Percentiles rank a stretch among this genome's conserved stretches.
Conservation (phyloP, 2,113 vertebrate species). For the Oostethus manadensis region DNA sequence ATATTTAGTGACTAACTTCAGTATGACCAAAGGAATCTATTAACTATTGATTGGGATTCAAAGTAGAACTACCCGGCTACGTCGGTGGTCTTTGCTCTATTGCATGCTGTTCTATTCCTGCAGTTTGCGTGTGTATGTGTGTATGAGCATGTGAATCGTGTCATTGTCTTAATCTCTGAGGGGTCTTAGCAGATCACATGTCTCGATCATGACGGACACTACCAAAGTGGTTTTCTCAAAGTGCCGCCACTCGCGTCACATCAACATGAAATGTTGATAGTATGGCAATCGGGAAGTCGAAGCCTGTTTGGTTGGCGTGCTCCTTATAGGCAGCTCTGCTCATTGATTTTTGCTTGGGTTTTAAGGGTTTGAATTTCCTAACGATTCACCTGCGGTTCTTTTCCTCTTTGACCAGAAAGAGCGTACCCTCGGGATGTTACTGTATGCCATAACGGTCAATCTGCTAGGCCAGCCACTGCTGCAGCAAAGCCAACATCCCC, state of each 20-base stretch:
- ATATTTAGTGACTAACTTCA: not conserved
- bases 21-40: not conserved
- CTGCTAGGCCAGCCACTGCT: slow-evolving; percentile 28
- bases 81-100: not conserved
- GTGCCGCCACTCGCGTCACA: slow-evolving; percentile 43
- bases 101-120: not conserved
- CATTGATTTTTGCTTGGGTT: slow-evolving; percentile 71
- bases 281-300: slow-evolving; percentile 60
- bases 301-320: slow-evolving; percentile 49
- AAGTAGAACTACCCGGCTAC: not conserved
- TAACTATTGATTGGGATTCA: not conserved
- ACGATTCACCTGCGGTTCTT: slow-evolving; percentile 68
- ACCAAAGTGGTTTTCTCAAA: slow-evolving; percentile 46
- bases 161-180: slow-evolving; percentile 46
- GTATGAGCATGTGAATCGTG: slow-evolving; percentile 7
- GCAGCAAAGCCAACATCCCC: slow-evolving; percentile 24
- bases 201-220: slow-evolving; percentile 53
- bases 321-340: slow-evolving; percentile 61
- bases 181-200: slow-evolving; percentile 31
- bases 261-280: slow-evolving; percentile 70
- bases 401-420: slow-evolving; percentile 70
- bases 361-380: slow-evolving; percentile 68
- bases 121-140: slow-evolving; percentile 1
- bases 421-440: slow-evolving; percentile 51
- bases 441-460: slow-evolving; percentile 31